Percentiles rank a stretch among this genome's conserved stretches.
Conservation (phyloP, 2,888 invertebrate species). For the Scelioninae gen. 2 region DNA sequence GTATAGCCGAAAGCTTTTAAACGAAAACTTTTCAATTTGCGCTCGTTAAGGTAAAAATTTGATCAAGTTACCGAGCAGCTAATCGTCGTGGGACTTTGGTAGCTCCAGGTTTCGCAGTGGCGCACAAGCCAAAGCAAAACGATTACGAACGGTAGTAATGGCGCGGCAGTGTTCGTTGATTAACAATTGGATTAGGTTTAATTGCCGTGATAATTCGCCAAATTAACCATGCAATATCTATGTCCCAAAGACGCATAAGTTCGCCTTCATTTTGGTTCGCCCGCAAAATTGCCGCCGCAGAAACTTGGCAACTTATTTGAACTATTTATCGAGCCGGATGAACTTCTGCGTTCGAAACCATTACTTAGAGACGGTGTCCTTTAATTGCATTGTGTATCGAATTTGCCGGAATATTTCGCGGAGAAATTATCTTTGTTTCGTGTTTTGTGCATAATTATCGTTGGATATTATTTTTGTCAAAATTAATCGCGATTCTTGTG, state of each 20-base stretch:
- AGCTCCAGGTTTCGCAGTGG: constrained; percentile 38
- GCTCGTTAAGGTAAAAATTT: constrained; percentile 60
- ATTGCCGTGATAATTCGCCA: constrained; percentile 61
- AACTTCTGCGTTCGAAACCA: constrained; percentile 16
- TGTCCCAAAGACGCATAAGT: constrained; percentile 49
- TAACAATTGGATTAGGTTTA: constrained; percentile 68
- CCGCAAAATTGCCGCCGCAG: constrained; percentile 36
- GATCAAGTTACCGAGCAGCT: constrained; percentile 64
- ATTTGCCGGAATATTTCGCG: neutral
- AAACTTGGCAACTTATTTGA: constrained; percentile 49
- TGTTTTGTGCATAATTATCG: neutral
- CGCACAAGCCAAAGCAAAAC: constrained; percentile 56
- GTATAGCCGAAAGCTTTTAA: too few relatives aligned
- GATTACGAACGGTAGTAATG: constrained; percentile 52
- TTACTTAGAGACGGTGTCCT: constrained; percentile 9
- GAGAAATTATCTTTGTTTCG: neutral
- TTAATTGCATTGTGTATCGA: constrained; percentile 9
- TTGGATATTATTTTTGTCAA: neutral
- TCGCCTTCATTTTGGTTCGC: constrained; percentile 38
- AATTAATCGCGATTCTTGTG: neutral
- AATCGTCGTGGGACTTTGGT: constrained; percentile 59
- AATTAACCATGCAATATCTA: constrained; percentile 56
- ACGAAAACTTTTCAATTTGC: constrained; percentile 42
- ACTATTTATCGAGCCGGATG: constrained; percentile 43
- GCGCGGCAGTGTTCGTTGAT: constrained; percentile 62